These are phyloP conservation scores for Myanophis thanlyinensis DNA, from an alignment of 2,113 vertebrate species.

Conservation along the genomic window DNA sequence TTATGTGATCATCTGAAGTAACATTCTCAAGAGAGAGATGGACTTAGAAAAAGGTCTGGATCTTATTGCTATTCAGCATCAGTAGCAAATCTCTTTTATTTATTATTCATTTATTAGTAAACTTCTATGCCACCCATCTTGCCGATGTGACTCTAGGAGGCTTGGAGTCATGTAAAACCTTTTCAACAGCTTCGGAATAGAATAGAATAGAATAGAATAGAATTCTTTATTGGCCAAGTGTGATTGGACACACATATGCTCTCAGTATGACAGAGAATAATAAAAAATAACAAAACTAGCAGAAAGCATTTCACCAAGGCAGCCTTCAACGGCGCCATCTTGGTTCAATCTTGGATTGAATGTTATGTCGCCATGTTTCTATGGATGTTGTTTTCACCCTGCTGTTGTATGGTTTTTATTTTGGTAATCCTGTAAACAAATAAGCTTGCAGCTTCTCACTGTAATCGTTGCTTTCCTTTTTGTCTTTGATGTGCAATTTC, in stretches of 20 bases:
- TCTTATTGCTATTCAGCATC: not conserved
- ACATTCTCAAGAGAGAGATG: not conserved
- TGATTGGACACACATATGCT: too few relatives aligned
- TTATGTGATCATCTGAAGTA: not conserved
- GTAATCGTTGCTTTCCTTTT: not conserved
- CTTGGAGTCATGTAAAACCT: not conserved
- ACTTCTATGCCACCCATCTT: not conserved
- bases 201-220: too few relatives aligned
- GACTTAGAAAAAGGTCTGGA: not conserved
- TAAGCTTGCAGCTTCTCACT: not conserved
- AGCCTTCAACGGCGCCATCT: too few relatives aligned
- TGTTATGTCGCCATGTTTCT: not conserved
- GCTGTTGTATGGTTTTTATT: not conserved
- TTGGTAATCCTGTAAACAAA: not conserved
- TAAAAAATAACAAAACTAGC: too few relatives aligned
- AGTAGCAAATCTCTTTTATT: not conserved
- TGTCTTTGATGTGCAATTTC: slow-evolving; percentile 32
- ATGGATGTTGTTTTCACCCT: not conserved
- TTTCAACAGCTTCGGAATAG: not conserved
- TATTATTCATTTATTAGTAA: not conserved
- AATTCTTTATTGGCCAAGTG: too few relatives aligned
- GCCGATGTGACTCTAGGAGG: not conserved
- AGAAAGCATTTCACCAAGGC: too few relatives aligned
- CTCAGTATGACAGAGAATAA: too few relatives aligned
- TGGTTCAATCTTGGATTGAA: too few relatives aligned